phyloP scores from a whole-genome alignment of 2,888 invertebrate species.

The Lepeophtheirus nordmannii region DNA sequence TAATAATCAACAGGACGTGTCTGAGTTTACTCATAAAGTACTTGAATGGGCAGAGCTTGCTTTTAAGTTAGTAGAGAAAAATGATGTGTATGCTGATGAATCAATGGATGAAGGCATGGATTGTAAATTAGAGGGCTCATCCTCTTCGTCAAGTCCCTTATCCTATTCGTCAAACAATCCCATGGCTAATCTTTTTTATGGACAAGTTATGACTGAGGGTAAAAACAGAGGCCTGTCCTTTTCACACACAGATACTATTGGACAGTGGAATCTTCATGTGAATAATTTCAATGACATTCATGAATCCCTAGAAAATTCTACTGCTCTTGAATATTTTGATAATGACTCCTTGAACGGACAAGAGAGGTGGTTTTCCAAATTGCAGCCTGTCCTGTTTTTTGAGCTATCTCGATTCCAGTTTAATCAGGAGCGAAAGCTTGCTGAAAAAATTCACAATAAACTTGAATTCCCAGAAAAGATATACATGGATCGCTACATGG shows the following conservation, averaged over 20 bases:
- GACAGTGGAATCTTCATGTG: slow-evolving; percentile 38
- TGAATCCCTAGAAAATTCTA: slow-evolving; percentile 37
- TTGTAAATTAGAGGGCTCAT: slow-evolving; percentile 14
- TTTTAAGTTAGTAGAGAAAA: slow-evolving; percentile 27
- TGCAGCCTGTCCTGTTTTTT: slow-evolving; percentile 37
- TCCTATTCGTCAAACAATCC: slow-evolving; percentile 32
- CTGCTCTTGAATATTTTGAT: slow-evolving; percentile 31
- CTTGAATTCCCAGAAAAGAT: slow-evolving; percentile 37
- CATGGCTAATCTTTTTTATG: slow-evolving; percentile 37
- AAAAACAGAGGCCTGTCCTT: slow-evolving; percentile 29
- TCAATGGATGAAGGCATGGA: slow-evolving; percentile 25
- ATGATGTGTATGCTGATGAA: slow-evolving; percentile 1
- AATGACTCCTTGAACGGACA: slow-evolving; percentile 24
- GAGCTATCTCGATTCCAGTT: slow-evolving; percentile 36
- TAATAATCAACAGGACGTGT: slow-evolving; percentile 37
- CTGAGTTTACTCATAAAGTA: slow-evolving; percentile 39
- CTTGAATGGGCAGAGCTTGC: slow-evolving; percentile 27
- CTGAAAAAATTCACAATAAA: slow-evolving; percentile 39
- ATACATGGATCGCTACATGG: slow-evolving; percentile 38
- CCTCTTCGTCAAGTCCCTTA: background rate
- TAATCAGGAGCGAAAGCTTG: slow-evolving; percentile 35
- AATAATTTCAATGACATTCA: slow-evolving; percentile 36
- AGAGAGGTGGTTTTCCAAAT: slow-evolving; percentile 37
- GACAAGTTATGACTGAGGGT: slow-evolving; percentile 35
- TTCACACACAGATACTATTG: slow-evolving; percentile 36